These are phyloP conservation scores for Acestrorhynchus altus DNA, from an alignment of 2,797 vertebrate genomes.

Conservation along the genomic window DNA sequence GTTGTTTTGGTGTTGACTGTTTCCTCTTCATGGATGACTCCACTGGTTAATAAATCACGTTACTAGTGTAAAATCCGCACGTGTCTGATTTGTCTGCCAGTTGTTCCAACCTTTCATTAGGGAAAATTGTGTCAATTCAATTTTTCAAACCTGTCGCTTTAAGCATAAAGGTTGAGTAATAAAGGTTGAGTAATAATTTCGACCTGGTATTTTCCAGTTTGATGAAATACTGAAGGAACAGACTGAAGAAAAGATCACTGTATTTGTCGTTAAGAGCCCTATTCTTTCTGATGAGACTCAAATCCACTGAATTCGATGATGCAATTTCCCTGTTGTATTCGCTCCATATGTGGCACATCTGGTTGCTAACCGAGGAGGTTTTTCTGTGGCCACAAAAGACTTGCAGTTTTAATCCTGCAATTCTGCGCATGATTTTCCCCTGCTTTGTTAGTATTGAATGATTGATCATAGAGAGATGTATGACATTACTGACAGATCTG, in stretches of 20 bases:
- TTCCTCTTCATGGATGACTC: too few species aligned
- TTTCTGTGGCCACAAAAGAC: slow-evolving; percentile 60
- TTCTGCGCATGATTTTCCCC: slow-evolving; percentile 18
- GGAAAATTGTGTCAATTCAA: neutral
- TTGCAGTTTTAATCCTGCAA: slow-evolving; percentile 72
- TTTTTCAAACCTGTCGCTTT: neutral
- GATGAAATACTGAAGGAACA: neutral
- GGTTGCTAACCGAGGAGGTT: slow-evolving; percentile 67
- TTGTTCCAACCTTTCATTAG: too few species aligned
- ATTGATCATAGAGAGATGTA: neutral
- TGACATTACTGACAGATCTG: neutral
- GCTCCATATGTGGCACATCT: slow-evolving; percentile 73
- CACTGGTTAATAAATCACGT: too few species aligned
- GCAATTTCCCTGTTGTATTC: slow-evolving; percentile 66
- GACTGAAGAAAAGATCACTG: slow-evolving; percentile 4
- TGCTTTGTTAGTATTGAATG: slow-evolving; percentile 18
- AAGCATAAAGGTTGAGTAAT: neutral
- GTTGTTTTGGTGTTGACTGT: too few species aligned
- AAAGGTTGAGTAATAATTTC: neutral
- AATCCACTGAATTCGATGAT: slow-evolving; percentile 48
- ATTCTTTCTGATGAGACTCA: slow-evolving; percentile 33
- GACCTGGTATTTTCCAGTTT: neutral
- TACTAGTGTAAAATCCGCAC: too few species aligned
- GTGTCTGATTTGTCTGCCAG: too few species aligned
- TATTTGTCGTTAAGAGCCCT: slow-evolving; percentile 26